These are phyloP conservation scores for Takifugu rubripes DNA, from an alignment of 2,797 vertebrate genomes.

Conservation along the genomic window DNA sequence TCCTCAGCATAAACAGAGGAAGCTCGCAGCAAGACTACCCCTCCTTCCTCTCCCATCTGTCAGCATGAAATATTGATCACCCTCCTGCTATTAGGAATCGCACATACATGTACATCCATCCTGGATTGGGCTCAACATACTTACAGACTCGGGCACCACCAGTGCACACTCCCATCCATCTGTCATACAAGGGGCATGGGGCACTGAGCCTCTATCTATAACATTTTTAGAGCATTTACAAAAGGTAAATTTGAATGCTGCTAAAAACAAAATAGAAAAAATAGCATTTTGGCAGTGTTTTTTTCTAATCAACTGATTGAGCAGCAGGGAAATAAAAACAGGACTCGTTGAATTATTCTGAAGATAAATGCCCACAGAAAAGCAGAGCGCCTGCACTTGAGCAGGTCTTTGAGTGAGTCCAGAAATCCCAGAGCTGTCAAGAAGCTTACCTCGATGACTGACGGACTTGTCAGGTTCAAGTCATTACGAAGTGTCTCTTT, in stretches of 20 bases:
- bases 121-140: constrained; percentile 25
- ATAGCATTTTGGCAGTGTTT: constrained; percentile 8
- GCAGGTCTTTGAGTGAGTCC: constrained; percentile 13
- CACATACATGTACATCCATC: constrained; percentile 21
- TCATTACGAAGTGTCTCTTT: neutral
- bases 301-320: constrained; percentile 11
- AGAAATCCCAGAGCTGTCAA: constrained; percentile 26
- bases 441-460: constrained; percentile 18
- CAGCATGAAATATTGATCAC: constrained; percentile 77
- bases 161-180: constrained; percentile 3
- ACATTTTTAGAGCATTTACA: constrained; percentile 4
- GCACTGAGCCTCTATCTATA: constrained; percentile 4
- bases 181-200: neutral
- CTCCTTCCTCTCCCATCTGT: constrained; percentile 66
- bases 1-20: constrained; percentile 33
- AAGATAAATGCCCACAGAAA: neutral
- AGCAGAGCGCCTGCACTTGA: constrained; percentile 24
- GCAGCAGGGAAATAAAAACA: neutral
- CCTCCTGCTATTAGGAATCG: constrained; percentile 52
- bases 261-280: neutral
- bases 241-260: neutral
- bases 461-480: constrained; percentile 22
- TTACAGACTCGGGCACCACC: constrained; percentile 19
- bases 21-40: constrained; percentile 16
- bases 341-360: neutral